Evolutionary conservation across 2,888 invertebrate genomes (phyloP).

Genomic region (Himalopsyche japonica): DNA sequence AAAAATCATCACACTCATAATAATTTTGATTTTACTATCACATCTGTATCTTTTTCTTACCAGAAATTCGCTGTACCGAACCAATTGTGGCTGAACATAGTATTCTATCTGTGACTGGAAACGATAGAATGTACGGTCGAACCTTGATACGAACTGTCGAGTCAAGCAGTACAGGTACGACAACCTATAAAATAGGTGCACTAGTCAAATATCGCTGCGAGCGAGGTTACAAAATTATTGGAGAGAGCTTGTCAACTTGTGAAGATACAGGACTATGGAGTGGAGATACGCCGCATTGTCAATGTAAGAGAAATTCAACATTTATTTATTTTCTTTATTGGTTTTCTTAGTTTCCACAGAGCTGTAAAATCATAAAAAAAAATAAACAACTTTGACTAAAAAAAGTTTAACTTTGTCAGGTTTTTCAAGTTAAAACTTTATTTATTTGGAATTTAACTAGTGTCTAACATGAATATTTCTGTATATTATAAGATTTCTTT

Average conservation of each 20-base stretch:
- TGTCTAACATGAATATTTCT: neutral
- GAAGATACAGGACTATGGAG: slow-evolving; percentile 87
- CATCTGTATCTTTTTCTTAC: too few species aligned
- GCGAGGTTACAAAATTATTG: slow-evolving; percentile 84
- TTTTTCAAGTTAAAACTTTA: too few species aligned
- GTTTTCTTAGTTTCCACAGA: neutral
- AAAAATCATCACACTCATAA: neutral
- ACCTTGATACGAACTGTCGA: slow-evolving; percentile 78
- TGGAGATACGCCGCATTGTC: slow-evolving; percentile 79
- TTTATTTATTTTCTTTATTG: neutral
- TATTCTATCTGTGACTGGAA: slow-evolving; percentile 86
- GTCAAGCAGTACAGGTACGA: slow-evolving; percentile 66
- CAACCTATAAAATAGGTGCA: slow-evolving; percentile 84
- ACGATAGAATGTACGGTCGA: slow-evolving; percentile 86
- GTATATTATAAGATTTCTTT: neutral
- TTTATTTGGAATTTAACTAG: too few species aligned
- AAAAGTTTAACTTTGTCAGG: too few species aligned
- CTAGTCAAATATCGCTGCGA: slow-evolving; percentile 88
- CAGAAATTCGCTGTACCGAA: slow-evolving; percentile 86
- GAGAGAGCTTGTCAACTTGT: slow-evolving; percentile 82
- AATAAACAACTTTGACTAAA: too few species aligned
- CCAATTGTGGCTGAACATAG: slow-evolving; percentile 83
- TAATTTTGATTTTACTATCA: neutral
- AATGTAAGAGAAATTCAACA: slow-evolving; percentile 66
- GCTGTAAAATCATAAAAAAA: too few species aligned